A percentile compares a stretch with the other conserved stretches of the same genome.
These are phyloP conservation scores for Colletes collaris DNA, from an alignment of 2,888 invertebrate species.

Conservation along the genomic window DNA sequence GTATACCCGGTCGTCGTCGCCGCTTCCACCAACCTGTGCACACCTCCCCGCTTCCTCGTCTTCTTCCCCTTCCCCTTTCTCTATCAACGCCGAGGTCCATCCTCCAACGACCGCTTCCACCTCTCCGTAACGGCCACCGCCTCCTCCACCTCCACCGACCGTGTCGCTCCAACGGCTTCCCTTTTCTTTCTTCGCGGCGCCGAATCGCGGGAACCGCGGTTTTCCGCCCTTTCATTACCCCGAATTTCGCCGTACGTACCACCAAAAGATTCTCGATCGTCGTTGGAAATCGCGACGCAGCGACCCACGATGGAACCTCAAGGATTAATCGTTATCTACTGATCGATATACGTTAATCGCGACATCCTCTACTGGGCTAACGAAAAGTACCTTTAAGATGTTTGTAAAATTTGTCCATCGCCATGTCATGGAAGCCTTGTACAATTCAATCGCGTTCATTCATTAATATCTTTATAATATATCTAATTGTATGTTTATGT, in stretches of 20 bases:
- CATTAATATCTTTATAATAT: too few species aligned
- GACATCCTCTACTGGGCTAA: too few species aligned
- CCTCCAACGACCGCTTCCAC: constrained; percentile 54
- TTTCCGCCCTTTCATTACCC: constrained; percentile 60
- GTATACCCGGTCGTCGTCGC: constrained; percentile 49
- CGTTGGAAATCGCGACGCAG: too few species aligned
- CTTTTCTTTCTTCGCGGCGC: constrained; percentile 40
- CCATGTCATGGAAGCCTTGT: too few species aligned
- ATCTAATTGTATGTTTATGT: too few species aligned
- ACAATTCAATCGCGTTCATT: too few species aligned
- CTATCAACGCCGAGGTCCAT: constrained; percentile 50
- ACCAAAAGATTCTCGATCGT: too few species aligned
- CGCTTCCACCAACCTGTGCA: constrained; percentile 53
- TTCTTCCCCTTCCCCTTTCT: constrained; percentile 46
- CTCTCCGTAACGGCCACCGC: constrained; percentile 53
- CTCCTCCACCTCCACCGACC: constrained; percentile 54
- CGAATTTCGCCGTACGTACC: constrained; percentile 28
- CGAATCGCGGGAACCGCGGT: constrained; percentile 52
- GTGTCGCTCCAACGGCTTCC: constrained; percentile 46
- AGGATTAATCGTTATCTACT: too few species aligned
- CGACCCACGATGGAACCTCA: too few species aligned
- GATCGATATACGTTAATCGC: too few species aligned
- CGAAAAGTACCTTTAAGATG: too few species aligned
- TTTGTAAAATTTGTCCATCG: too few species aligned
- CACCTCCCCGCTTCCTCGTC: constrained; percentile 64